A percentile compares a stretch with the other conserved stretches of the same genome.
Conservation (phyloP, 2,113 vertebrate species). For the Caracal caracal region DNA sequence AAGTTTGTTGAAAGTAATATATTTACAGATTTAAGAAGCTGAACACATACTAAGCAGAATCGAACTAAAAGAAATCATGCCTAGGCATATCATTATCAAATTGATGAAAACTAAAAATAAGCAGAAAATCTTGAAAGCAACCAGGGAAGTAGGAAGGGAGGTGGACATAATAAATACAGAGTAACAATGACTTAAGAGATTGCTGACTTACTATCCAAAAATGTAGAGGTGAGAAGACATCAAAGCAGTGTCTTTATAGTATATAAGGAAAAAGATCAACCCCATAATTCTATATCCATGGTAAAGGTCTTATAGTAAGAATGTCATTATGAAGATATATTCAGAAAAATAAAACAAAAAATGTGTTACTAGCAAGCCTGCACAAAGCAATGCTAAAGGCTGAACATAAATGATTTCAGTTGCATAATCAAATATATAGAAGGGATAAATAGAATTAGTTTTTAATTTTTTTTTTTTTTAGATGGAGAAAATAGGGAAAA, state of each 20-base stretch:
- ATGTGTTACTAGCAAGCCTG: background rate
- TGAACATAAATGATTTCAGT: background rate
- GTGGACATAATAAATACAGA: too few species aligned
- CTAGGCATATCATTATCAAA: background rate
- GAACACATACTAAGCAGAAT: background rate
- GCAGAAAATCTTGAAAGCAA: background rate
- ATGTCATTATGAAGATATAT: background rate
- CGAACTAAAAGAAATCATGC: background rate
- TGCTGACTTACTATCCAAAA: background rate
- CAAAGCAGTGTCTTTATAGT: background rate
- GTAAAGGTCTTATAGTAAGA: background rate
- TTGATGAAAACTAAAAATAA: background rate
- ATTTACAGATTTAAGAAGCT: background rate
- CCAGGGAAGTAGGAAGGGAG: background rate
- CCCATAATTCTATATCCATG: background rate
- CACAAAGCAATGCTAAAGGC: background rate
- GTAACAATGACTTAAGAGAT: background rate
- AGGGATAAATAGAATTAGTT: background rate
- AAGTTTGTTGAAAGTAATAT: background rate
- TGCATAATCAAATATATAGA: background rate
- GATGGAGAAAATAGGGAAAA: too few species aligned
- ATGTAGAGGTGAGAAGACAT: background rate
- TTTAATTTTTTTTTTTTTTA: too few species aligned
- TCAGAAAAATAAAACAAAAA: background rate
- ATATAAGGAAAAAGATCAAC: background rate